These are phyloP conservation scores for Malacosoma neustria DNA, from an alignment of 2,888 invertebrate genomes.

Conservation along the genomic window DNA sequence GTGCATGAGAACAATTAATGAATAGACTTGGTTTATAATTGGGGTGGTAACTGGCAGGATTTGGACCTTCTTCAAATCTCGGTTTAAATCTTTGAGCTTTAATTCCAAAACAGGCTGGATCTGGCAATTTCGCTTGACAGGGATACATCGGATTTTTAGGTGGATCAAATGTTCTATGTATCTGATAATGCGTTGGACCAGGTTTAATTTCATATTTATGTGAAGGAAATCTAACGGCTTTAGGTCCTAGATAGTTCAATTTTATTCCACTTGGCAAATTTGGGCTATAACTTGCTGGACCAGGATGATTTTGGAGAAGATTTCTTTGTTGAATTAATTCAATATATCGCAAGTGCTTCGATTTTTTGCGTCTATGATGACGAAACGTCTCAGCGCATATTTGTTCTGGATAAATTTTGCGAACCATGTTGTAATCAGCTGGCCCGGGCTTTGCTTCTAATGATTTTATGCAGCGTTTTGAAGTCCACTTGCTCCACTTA, in stretches of 20 bases:
- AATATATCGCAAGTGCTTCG: constrained; percentile 46
- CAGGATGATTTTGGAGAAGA: constrained; percentile 36
- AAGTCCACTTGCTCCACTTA: constrained; percentile 54
- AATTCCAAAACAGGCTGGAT: constrained; percentile 38
- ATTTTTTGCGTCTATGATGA: constrained; percentile 32
- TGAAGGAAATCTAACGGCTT: constrained; percentile 31
- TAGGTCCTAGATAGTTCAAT: constrained; percentile 32
- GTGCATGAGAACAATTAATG: constrained; percentile 28
- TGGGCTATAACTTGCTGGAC: constrained; percentile 45
- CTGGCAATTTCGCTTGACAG: constrained; percentile 35
- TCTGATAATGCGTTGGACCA: constrained; percentile 40
- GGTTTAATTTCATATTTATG: constrained; percentile 25
- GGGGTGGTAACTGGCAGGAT: constrained; percentile 41
- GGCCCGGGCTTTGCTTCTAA: constrained; percentile 39
- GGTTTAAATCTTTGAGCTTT: constrained; percentile 41
- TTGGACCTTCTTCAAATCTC: constrained; percentile 31
- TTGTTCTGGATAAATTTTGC: constrained; percentile 18
- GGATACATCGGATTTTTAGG: constrained; percentile 16
- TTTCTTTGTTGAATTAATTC: constrained; percentile 44
- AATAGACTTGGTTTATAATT: constrained; percentile 21
- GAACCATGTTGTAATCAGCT: constrained; percentile 34
- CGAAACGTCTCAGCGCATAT: constrained; percentile 43
- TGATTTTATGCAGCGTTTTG: constrained; percentile 20
- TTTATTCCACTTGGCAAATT: constrained; percentile 26
- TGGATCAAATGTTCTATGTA: constrained; percentile 44